Evolutionary conservation across 35 echinoderm and acorn worm genomes (phyloP), one percentile per base, ranked within the genome.

Genomic region (Diadema setosum): DNA sequence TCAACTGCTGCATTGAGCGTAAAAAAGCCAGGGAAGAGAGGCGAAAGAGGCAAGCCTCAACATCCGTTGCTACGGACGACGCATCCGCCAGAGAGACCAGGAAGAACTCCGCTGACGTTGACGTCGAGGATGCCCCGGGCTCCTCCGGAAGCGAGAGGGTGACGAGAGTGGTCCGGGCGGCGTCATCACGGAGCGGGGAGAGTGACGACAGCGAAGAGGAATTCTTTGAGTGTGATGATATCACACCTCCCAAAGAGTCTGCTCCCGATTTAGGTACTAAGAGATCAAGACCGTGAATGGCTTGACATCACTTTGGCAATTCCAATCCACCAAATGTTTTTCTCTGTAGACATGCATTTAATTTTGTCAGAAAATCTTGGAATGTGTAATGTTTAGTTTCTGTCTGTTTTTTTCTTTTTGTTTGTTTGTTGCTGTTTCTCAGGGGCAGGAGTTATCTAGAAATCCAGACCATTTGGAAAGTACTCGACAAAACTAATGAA

Each of bases 221-320:
- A 94, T 98, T 98, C 75, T 98, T 92, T 94, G 96, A 98, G 44
- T 98, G 96, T 52, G 85, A 88, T 84, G 90, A 87, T 25, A 85
- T 87, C 34, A 90, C 81, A 5, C 81, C 63, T 29, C 55, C 25
- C 1, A 61, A 78, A 35, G 73, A 78, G 48, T 52, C 48, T n/a
- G n/a, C 48, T 52, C n/a, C 48, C 9, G n/a, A n/a, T n/a, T n/a
- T n/a, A n/a, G n/a, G n/a, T n/a, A n/a, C n/a, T n/a, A n/a, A n/a
- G n/a, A n/a, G n/a, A n/a, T n/a, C n/a, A n/a, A n/a, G n/a, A n/a
- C n/a, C n/a, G n/a, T n/a, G n/a, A n/a, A n/a, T n/a, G n/a, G n/a
- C n/a, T n/a, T n/a, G n/a, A n/a, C n/a, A n/a, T n/a, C n/a, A n/a
- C n/a, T n/a, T n/a, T n/a, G n/a, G n/a, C n/a, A n/a, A n/a, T n/a